Conservation (phyloP, 1,140 invertebrate species). For the Zophobas morio region DNA sequence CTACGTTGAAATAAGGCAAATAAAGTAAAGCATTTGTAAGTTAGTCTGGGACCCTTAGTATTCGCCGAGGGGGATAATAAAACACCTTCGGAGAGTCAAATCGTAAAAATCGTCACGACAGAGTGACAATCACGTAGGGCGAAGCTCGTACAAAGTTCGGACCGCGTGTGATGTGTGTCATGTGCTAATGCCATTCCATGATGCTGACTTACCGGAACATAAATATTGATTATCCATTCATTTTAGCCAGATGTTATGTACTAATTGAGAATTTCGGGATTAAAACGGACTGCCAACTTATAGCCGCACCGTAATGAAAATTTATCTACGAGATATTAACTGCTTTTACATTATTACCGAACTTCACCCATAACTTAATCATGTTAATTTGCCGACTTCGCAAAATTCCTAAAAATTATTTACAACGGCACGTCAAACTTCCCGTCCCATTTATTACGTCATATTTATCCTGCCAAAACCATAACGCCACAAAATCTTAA, state of each 20-base stretch:
- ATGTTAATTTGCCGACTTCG: conserved; percentile 37
- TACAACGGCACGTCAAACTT: conserved; percentile 40
- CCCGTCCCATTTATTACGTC: conserved; percentile 32
- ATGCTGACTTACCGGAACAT: conserved; percentile 50
- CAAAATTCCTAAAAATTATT: conserved; percentile 42
- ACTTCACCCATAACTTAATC: conserved; percentile 41
- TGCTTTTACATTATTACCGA: conserved; percentile 41
- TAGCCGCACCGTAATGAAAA: conserved; percentile 45
- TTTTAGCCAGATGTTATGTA: conserved; percentile 56
- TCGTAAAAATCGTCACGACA: conserved; percentile 30
- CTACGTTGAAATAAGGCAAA: conserved; percentile 31
- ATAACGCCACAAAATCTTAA: conserved; percentile 30
- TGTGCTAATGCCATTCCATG: conserved; percentile 42
- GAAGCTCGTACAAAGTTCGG: conserved; percentile 31
- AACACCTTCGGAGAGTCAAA: conserved; percentile 25
- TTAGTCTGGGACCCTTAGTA: conserved; percentile 24
- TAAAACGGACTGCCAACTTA: conserved; percentile 50
- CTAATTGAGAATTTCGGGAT: conserved; percentile 56
- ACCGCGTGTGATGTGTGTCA: conserved; percentile 43
- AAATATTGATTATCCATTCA: conserved; percentile 57
- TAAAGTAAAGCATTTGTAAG: conserved; percentile 36
- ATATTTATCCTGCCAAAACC: conserved; percentile 33
- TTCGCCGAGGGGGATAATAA: conserved; percentile 28
- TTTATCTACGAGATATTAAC: conserved; percentile 45
- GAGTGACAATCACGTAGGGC: conserved; percentile 26